Evolutionary conservation across 2,797 vertebrate species (phyloP).

Genomic region (Typhlichthys subterraneus): DNA sequence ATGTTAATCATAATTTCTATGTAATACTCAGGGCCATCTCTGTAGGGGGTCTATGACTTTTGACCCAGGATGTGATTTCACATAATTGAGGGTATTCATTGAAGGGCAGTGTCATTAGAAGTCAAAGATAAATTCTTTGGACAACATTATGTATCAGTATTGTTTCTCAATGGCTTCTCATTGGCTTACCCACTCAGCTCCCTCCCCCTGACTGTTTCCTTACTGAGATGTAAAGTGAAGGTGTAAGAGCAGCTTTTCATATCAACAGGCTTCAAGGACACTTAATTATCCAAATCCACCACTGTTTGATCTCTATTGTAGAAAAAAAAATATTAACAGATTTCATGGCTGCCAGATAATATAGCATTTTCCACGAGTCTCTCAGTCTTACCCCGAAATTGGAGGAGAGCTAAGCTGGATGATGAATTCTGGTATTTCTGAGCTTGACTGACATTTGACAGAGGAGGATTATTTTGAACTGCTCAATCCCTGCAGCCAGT

Average conservation of each 20-base stretch:
- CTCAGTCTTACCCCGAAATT: slow-evolving; percentile 56
- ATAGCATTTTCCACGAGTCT: slow-evolving; percentile 68
- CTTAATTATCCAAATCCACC: slow-evolving; percentile 73
- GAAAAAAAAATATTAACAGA: slow-evolving; percentile 51
- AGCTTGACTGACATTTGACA: slow-evolving; percentile 81
- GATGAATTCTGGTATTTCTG: slow-evolving; percentile 73
- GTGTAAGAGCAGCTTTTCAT: slow-evolving; percentile 55
- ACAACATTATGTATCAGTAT: slow-evolving; percentile 46
- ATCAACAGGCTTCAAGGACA: slow-evolving; percentile 59
- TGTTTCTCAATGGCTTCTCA: slow-evolving; percentile 59
- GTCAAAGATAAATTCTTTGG: slow-evolving; percentile 52
- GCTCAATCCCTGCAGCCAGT: slow-evolving; percentile 70
- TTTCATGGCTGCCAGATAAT: slow-evolving; percentile 73
- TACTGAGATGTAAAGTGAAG: slow-evolving; percentile 55
- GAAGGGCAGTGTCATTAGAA: slow-evolving; percentile 72
- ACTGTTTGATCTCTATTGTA: slow-evolving; percentile 71
- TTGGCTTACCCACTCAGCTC: slow-evolving; percentile 36
- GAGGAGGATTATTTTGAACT: slow-evolving; percentile 77
- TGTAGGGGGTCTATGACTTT: slow-evolving; percentile 50
- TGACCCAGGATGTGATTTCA: slow-evolving; percentile 66
- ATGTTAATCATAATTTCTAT: slow-evolving; percentile 47
- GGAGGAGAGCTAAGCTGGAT: slow-evolving; percentile 73
- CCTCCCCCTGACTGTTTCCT: slow-evolving; percentile 21
- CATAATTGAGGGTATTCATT: slow-evolving; percentile 70
- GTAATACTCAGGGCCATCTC: slow-evolving; percentile 36